A percentile compares a stretch with the other conserved stretches of the same genome.
phyloP scores from a whole-genome alignment of 2,113 vertebrate genomes.

The Elgaria multicarinata region DNA sequence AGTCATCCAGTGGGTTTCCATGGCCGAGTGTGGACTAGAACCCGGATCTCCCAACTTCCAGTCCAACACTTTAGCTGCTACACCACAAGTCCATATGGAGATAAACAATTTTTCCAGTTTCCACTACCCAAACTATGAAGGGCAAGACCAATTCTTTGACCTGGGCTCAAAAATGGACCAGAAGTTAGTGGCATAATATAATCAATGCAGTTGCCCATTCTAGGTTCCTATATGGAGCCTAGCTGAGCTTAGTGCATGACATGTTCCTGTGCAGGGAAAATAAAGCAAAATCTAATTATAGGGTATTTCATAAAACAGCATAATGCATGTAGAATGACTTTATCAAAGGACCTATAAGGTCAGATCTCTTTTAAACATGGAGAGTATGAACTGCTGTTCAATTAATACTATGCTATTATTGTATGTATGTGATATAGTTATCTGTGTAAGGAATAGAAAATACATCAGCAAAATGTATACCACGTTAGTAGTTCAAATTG shows the following conservation, averaged over 20 bases:
- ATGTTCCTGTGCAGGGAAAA: neutral
- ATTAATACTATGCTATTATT: neutral
- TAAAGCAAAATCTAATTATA: neutral
- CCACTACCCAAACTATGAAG: neutral
- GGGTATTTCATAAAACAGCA: neutral
- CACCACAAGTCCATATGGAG: neutral
- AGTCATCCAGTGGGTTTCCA: too few species aligned
- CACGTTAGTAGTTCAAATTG: neutral
- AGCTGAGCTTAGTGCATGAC: neutral
- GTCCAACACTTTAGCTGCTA: too few species aligned
- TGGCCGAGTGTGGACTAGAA: too few species aligned
- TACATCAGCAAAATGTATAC: neutral
- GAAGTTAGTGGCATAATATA: neutral
- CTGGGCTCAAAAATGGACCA: neutral
- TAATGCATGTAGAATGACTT: neutral
- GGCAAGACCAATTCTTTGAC: neutral
- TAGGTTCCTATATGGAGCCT: neutral
- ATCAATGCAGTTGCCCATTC: neutral
- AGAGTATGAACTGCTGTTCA: neutral
- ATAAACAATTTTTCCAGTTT: neutral
- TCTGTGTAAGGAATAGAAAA: neutral
- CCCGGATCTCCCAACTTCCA: too few species aligned
- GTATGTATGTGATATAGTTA: neutral
- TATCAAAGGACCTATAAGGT: neutral
- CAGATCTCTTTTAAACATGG: neutral